phyloP scores from a whole-genome alignment of 2,888 invertebrate genomes.

The Euplexia lucipara region DNA sequence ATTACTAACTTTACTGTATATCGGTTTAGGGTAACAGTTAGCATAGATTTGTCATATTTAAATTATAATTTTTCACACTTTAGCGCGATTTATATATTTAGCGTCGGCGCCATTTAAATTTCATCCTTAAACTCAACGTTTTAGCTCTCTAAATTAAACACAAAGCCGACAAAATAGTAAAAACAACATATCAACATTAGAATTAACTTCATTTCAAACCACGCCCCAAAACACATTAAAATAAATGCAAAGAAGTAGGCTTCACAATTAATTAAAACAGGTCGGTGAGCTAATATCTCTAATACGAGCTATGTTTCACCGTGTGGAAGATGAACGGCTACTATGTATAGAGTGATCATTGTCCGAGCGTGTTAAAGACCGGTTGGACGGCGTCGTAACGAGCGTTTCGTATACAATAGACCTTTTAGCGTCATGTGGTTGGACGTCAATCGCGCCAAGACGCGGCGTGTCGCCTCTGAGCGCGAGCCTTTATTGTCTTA shows the following conservation, averaged over 20 bases:
- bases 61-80: conserved; percentile 12
- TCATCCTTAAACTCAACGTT: neutral
- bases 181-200: conserved; percentile 26
- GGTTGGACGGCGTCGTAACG: conserved; percentile 86
- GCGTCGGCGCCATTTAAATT: neutral
- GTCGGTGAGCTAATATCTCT: conserved; percentile 69
- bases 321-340: conserved; percentile 77
- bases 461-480: conserved; percentile 76
- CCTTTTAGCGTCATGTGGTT: conserved; percentile 90
- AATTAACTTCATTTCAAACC: conserved; percentile 50
- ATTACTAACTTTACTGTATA: conserved; percentile 61
- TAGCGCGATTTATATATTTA: neutral
- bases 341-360: conserved; percentile 89
- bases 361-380: conserved; percentile 89
- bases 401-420: conserved; percentile 90
- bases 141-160: conserved; percentile 3
- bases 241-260: conserved; percentile 51
- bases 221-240: conserved; percentile 49
- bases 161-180: conserved; percentile 11
- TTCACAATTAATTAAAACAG: conserved; percentile 68
- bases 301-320: conserved; percentile 69
- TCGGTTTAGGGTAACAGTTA: conserved; percentile 21
- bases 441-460: conserved; percentile 85
- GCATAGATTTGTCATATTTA: conserved; percentile 6
- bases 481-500: conserved; percentile 80